Conservation (phyloP, 2,888 invertebrate species). For the Caradrina clavipalpis region DNA sequence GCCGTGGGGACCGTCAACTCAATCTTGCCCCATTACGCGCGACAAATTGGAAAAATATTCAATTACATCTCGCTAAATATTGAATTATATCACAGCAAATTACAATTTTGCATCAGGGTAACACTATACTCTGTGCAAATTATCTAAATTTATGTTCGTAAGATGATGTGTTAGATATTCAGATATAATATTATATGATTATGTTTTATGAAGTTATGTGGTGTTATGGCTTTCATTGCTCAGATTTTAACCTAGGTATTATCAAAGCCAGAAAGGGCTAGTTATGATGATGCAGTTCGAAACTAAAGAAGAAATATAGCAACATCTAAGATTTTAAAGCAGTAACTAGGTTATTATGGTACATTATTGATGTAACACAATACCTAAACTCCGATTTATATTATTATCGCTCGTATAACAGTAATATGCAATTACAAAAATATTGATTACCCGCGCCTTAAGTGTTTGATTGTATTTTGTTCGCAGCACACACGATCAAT, state of each 20-base stretch:
- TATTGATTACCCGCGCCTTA: slow-evolving; percentile 39
- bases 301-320: background rate
- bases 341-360: slow-evolving; percentile 1
- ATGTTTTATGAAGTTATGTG: slow-evolving; percentile 1
- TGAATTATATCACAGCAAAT: slow-evolving; percentile 90
- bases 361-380: slow-evolving; percentile 4
- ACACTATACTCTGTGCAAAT: slow-evolving; percentile 67
- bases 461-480: slow-evolving; percentile 53
- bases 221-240: background rate
- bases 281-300: background rate
- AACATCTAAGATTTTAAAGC: background rate
- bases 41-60: slow-evolving; percentile 91
- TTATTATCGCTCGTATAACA: slow-evolving; percentile 16
- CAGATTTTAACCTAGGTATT: background rate
- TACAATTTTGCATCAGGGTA: slow-evolving; percentile 86
- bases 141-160: slow-evolving; percentile 46
- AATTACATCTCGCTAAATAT: slow-evolving; percentile 90
- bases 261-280: background rate
- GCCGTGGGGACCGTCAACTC: slow-evolving; percentile 87
- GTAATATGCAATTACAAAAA: slow-evolving; percentile 47
- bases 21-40: slow-evolving; percentile 91
- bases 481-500: slow-evolving; percentile 68
- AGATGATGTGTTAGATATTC: slow-evolving; percentile 9
- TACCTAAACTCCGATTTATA: slow-evolving; percentile 17
- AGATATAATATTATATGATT: background rate